These are phyloP conservation scores for Dicyrtomina minuta DNA, from an alignment of 2,888 invertebrate genomes.

Conservation along the genomic window DNA sequence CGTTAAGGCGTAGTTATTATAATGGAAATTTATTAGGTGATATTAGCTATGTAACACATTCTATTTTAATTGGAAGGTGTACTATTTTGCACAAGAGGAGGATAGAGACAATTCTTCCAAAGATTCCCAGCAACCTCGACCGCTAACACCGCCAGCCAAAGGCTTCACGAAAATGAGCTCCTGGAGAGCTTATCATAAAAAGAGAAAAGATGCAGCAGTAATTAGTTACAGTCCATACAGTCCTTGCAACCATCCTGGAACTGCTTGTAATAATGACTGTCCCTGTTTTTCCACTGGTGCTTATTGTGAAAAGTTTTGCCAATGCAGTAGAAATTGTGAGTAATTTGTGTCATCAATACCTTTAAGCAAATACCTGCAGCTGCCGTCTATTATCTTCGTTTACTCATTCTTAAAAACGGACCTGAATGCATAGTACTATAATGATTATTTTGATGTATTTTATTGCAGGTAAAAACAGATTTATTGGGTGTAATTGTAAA, in stretches of 20 bases:
- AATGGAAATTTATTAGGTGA: too few relatives aligned
- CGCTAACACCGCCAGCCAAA: constrained; percentile 83
- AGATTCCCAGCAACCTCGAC: constrained; percentile 72
- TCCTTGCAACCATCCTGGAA: constrained; percentile 92
- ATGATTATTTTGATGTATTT: too few relatives aligned
- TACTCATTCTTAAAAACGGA: too few relatives aligned
- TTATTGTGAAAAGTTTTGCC: constrained; percentile 98
- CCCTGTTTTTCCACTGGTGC: constrained; percentile 91
- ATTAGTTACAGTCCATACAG: constrained; percentile 82
- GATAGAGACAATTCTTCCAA: constrained; percentile 75
- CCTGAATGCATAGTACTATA: too few relatives aligned
- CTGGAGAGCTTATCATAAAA: constrained; percentile 91
- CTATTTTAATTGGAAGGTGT: constrained; percentile 62
- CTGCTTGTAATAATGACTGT: constrained; percentile 85
- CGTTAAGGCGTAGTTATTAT: too few relatives aligned
- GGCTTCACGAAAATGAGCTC: constrained; percentile 91
- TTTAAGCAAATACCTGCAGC: too few relatives aligned
- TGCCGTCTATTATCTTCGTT: too few relatives aligned
- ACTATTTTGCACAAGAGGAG: constrained; percentile 80
- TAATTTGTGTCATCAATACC: too few relatives aligned
- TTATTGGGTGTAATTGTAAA: constrained; percentile 84
- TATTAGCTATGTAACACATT: too few relatives aligned
- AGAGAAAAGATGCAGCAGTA: constrained; percentile 67
- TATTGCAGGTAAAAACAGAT: constrained; percentile 55
- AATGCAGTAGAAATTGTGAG: constrained; percentile 90